These are phyloP conservation scores for Periphyllus acericola DNA, from an alignment of 2,888 invertebrate genomes.

Conservation along the genomic window DNA sequence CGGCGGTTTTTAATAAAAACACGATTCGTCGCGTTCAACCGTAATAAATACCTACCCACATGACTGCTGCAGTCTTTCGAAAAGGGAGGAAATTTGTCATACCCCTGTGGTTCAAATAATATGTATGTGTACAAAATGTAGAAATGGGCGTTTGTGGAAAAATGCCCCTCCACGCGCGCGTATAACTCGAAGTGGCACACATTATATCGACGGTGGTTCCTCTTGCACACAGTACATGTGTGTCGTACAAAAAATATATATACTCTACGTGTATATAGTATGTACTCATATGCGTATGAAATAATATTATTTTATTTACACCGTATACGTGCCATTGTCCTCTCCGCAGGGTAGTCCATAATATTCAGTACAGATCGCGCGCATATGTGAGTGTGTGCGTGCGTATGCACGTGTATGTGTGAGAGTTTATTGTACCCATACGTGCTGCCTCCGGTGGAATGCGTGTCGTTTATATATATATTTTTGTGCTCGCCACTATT, in stretches of 20 bases:
- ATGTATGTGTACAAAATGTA: no score
- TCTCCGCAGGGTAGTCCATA: constrained; percentile 40
- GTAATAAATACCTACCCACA: neutral
- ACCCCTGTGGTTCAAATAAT: no score
- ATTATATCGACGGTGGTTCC: neutral
- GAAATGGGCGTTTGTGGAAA: neutral
- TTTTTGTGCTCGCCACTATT: constrained; percentile 7
- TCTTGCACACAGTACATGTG: neutral
- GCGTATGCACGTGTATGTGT: neutral
- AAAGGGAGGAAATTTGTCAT: no score
- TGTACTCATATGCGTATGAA: neutral
- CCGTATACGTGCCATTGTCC: neutral
- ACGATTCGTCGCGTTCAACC: neutral
- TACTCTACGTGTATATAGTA: neutral
- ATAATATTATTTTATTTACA: neutral
- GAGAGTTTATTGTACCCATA: neutral
- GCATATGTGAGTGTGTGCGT: neutral
- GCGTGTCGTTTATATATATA: constrained; percentile 31
- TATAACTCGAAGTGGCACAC: neutral
- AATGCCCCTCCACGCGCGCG: neutral
- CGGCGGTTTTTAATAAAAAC: neutral
- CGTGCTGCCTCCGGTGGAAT: constrained; percentile 37
- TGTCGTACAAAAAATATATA: neutral
- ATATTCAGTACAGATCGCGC: neutral
- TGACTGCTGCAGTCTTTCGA: no score